phyloP scores from a whole-genome alignment of 2,113 vertebrate genomes.

The Tapirus terrestris region DNA sequence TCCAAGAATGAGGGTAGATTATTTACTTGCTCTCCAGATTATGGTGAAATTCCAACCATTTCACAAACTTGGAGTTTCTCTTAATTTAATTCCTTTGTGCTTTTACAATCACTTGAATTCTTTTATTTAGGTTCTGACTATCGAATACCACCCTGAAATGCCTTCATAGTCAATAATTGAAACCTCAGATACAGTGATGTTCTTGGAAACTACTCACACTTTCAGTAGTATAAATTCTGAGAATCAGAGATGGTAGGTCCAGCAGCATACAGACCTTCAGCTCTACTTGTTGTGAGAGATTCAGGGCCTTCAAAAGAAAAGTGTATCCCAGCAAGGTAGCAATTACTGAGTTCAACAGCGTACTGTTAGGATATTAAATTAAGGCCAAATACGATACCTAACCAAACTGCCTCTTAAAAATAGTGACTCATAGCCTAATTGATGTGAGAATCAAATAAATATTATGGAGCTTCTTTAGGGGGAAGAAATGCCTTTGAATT shows the following conservation, averaged over 20 bases:
- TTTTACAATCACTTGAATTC: constrained; percentile 9
- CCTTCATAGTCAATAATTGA: not conserved
- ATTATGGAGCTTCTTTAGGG: constrained; percentile 4
- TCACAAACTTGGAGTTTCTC: not conserved
- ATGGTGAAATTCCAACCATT: constrained; percentile 34
- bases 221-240: not conserved
- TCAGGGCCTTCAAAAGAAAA: constrained; percentile 11
- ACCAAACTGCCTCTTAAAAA: constrained; percentile 59
- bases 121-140: not conserved
- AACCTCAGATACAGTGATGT: not conserved
- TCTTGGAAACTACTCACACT: constrained; percentile 4
- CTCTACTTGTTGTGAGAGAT: not conserved
- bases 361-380: constrained; percentile 63
- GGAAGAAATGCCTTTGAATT: constrained; percentile 60
- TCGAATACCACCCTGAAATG: not conserved
- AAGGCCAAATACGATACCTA: constrained; percentile 64
- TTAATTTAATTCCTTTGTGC: constrained; percentile 7
- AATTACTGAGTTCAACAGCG: constrained; percentile 40
- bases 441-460: constrained; percentile 73
- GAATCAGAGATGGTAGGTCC: not conserved
- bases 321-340: not conserved
- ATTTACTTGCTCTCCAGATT: not conserved
- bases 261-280: not conserved
- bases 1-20: not conserved
- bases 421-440: constrained; percentile 64